Evolutionary conservation across 2,113 vertebrate genomes (phyloP), one percentile per base, ranked within the genome.

Genomic region (Cervus canadensis): DNA sequence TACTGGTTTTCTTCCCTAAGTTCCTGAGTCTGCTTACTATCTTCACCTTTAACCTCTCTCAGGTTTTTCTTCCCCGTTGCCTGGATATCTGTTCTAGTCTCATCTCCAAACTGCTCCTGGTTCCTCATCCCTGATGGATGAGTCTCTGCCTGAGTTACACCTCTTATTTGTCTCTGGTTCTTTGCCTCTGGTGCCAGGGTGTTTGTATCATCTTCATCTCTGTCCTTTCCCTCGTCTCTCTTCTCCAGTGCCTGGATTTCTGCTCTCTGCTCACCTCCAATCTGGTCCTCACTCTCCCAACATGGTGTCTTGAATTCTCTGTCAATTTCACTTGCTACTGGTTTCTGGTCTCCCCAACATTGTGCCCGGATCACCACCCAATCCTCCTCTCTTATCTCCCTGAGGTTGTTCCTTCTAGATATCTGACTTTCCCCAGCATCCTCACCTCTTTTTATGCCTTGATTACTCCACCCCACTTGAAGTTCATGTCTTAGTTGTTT

Each of bases 361-460:
- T 5, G 71, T 4, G 95, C 74, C 78, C 54, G 79, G 83, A 98
- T 93, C 86, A 97, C 52, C 5, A 98, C 45, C 98, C 98, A 98
- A 10, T 98, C 96, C 52, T 95, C 91, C 50, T 97, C 60, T 94
- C 79, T 97, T 48, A 98, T 74, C 87, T 98, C 98, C n/a, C 23
- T 91, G n/a, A 95, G 14, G 40, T 36, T 76, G 54, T 30, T 89
- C 50, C 43, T 52, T 15, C 33, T 54, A 25, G 40, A 28, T 5
- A 56, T 3, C 78, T 81, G 91, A 45, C 43, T 52, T 64, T 79
- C 71, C 57, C 48, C n/a, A 4, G 81, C 45, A 57, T 36, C 71
- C 12, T 67, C 5, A 4, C 45, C 91, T 45, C 23, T 95, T 82
- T 36, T 71, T 84, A 48, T 54, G 40, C 7, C 48, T 23, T 57